Evolutionary conservation across 1,140 invertebrate species (phyloP), one percentile per base, ranked within the genome.

Genomic region (Drosophila tristis): DNA sequence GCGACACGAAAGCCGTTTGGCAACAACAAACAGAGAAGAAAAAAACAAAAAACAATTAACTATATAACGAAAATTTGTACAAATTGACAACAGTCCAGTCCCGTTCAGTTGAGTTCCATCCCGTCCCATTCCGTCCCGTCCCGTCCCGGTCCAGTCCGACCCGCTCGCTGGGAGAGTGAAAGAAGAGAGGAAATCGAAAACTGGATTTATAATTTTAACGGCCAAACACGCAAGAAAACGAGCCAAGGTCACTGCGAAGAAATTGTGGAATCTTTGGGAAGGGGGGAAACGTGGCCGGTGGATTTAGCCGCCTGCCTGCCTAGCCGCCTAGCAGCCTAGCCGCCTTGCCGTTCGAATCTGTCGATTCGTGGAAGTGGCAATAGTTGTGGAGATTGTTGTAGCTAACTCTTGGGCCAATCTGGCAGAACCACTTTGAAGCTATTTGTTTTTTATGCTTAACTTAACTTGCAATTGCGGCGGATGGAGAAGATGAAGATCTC

Each of bases 201-300:
- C 79, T 82, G 79, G 79, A 82, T 82, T 78, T 78, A 71, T 80
- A 77, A 87, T 87, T 81, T 81, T 63, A 62, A 84, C 80, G 76
- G 61, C 72, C 74, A 74, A 78, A 77, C 80, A 82, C 78, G 78
- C 86, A 90, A 90, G 81, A 90, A 90, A 90, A 70, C 78, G 44
- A 90, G 74, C 86, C 86, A 90, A 90, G 86, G 86, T 90, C 86
- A 90, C 61, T 67, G 80, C 73, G 48, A 89, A 89, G 84, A 89
- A 89, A 89, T 89, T 84, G 80, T 72, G 80, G 66, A 65, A 67
- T 66, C 60, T 65, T 65, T 11, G 4, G 55, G 1, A 20, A 20
- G 64, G 16, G 16, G 42, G 42, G 53, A 71, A 44, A 16, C 54
- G 59, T 56, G 48, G 20, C 20, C 20, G 20, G 20, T 20, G 20